These are phyloP conservation scores for Orchesellides sinensis DNA, from an alignment of 2,888 invertebrate species.

Conservation along the genomic window DNA sequence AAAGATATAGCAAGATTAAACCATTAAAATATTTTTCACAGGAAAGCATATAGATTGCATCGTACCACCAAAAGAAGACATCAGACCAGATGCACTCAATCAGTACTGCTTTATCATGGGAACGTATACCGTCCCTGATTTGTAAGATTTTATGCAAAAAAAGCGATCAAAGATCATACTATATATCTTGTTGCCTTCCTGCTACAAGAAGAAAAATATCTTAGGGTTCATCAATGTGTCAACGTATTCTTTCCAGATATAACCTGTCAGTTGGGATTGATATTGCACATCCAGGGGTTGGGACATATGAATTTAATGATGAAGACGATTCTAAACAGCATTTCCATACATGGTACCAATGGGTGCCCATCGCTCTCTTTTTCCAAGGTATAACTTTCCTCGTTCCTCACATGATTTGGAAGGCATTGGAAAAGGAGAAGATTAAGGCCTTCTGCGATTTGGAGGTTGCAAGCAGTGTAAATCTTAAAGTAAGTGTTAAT, in stretches of 20 bases:
- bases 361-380: slow-evolving; percentile 77
- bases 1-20: no score
- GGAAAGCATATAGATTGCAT: slow-evolving; percentile 74
- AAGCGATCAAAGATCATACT: no score
- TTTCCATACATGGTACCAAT: slow-evolving; percentile 79
- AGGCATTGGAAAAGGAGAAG: slow-evolving; percentile 75
- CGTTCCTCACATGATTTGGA: slow-evolving; percentile 76
- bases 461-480: slow-evolving; percentile 61
- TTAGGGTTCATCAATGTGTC: no score
- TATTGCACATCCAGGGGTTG: slow-evolving; percentile 76
- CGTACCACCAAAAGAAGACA: slow-evolving; percentile 72
- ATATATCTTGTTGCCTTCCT: slow-evolving; percentile 13
- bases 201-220: no score
- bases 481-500: slow-evolving; percentile 64
- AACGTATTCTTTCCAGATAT: slow-evolving; percentile 50
- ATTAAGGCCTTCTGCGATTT: slow-evolving; percentile 72
- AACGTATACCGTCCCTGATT: slow-evolving; percentile 75
- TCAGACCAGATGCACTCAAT: slow-evolving; percentile 69
- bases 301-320: slow-evolving; percentile 73
- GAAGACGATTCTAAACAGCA: slow-evolving; percentile 71
- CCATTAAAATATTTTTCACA: slow-evolving; percentile 29
- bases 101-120: slow-evolving; percentile 75
- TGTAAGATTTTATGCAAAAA: slow-evolving; percentile 67
- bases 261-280: slow-evolving; percentile 75
- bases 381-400: slow-evolving; percentile 76